phyloP scores from a whole-genome alignment of 2,113 vertebrate genomes.

The Andinoacara biseriatus region DNA sequence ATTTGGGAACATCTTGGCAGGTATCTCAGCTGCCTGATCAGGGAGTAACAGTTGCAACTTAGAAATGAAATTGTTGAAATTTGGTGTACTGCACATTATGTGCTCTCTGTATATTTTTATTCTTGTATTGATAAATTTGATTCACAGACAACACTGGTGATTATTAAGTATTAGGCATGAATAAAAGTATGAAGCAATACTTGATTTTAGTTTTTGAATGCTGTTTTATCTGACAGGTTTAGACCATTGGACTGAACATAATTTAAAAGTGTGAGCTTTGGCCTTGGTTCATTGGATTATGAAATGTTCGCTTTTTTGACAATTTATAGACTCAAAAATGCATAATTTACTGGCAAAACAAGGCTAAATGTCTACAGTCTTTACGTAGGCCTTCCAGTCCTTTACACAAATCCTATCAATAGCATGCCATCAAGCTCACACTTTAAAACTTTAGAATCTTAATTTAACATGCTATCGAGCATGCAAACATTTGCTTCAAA shows the following conservation, averaged over 20 bases:
- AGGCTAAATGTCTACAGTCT: neutral
- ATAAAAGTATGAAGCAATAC: neutral
- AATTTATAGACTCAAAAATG: neutral
- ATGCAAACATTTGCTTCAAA: neutral
- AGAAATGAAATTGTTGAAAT: constrained; percentile 11
- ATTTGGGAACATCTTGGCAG: constrained; percentile 40
- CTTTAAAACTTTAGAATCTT: neutral
- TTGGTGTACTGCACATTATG: neutral
- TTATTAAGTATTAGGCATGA: neutral
- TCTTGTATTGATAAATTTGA: neutral
- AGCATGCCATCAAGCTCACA: neutral
- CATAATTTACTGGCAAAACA: neutral
- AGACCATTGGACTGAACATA: neutral
- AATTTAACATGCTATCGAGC: neutral
- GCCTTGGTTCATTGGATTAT: neutral
- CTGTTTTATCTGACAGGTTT: neutral
- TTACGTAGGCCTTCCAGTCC: neutral
- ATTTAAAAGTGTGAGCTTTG: neutral
- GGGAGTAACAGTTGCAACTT: constrained; percentile 16
- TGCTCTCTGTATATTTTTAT: neutral
- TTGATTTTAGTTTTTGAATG: neutral
- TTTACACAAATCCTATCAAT: neutral
- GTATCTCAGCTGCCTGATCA: neutral
- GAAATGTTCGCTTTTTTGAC: neutral
- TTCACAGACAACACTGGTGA: neutral